phyloP scores from a whole-genome alignment of 2,797 vertebrate genomes.

The Anomalospiza imberbis region DNA sequence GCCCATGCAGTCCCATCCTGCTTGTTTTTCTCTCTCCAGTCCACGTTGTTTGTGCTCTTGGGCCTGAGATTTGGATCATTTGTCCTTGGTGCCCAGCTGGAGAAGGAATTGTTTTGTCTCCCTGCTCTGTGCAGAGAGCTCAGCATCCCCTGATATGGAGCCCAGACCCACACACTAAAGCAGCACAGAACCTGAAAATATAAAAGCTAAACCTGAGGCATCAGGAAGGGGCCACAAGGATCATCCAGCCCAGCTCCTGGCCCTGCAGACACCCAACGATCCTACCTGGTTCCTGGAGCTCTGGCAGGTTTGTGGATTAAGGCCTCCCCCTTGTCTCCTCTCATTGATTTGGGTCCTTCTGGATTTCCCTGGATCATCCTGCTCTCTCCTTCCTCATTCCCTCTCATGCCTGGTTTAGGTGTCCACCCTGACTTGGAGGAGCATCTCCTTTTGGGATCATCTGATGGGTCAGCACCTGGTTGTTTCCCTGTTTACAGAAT shows the following conservation, averaged over 20 bases:
- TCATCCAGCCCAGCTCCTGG: background rate
- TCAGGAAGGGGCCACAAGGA: background rate
- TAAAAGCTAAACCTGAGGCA: background rate
- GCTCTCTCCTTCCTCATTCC: background rate
- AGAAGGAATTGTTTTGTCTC: too few relatives aligned
- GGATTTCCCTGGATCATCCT: background rate
- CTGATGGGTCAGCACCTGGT: background rate
- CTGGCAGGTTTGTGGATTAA: background rate
- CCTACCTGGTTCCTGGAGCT: background rate
- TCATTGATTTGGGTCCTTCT: background rate
- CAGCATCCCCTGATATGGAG: background rate
- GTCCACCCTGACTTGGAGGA: background rate
- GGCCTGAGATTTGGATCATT: too few relatives aligned
- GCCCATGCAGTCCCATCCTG: too few relatives aligned
- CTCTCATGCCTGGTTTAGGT: background rate
- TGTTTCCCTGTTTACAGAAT: background rate
- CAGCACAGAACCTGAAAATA: background rate
- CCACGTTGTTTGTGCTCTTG: too few relatives aligned
- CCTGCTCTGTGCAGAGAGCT: too few relatives aligned
- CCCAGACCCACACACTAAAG: background rate
- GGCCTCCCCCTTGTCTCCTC: rapidly evolving
- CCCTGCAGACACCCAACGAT: background rate
- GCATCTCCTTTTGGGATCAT: background rate
- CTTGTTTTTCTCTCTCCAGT: too few relatives aligned
- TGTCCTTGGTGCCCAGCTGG: too few relatives aligned